Evolutionary conservation across 2,113 vertebrate species (phyloP).

Genomic region (Macrotis lagotis): DNA sequence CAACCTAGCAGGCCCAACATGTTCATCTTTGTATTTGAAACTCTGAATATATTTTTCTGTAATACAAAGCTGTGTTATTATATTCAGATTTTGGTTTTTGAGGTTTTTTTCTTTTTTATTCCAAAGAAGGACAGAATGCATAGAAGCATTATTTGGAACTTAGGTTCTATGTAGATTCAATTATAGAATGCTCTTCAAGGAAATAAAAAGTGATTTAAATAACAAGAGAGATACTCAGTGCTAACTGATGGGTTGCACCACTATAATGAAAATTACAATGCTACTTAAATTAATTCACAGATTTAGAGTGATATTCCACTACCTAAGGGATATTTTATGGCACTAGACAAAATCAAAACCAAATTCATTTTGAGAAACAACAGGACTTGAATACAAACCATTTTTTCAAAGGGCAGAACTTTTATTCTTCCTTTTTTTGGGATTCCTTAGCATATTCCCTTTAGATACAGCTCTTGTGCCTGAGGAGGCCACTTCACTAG

Average conservation of each 20-base stretch:
- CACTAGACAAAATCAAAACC: neutral
- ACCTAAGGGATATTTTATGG: neutral
- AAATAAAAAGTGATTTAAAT: neutral
- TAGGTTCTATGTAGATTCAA: neutral
- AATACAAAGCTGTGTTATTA: neutral
- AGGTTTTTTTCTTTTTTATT: neutral
- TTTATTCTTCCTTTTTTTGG: neutral
- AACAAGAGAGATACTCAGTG: neutral
- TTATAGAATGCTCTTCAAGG: neutral
- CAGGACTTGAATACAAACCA: neutral
- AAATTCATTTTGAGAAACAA: neutral
- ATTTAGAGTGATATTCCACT: neutral
- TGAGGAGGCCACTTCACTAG: neutral
- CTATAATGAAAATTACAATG: neutral
- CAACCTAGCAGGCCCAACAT: no score
- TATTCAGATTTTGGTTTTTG: neutral
- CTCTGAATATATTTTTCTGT: neutral
- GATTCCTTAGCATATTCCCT: neutral
- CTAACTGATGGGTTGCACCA: neutral
- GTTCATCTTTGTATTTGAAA: neutral
- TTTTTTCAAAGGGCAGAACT: neutral
- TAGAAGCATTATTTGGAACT: neutral
- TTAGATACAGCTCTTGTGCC: neutral
- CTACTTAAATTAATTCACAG: neutral
- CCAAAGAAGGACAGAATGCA: neutral